Evolutionary conservation across 2,797 vertebrate genomes (phyloP).

Genomic region (Pelobates cultripes): DNA sequence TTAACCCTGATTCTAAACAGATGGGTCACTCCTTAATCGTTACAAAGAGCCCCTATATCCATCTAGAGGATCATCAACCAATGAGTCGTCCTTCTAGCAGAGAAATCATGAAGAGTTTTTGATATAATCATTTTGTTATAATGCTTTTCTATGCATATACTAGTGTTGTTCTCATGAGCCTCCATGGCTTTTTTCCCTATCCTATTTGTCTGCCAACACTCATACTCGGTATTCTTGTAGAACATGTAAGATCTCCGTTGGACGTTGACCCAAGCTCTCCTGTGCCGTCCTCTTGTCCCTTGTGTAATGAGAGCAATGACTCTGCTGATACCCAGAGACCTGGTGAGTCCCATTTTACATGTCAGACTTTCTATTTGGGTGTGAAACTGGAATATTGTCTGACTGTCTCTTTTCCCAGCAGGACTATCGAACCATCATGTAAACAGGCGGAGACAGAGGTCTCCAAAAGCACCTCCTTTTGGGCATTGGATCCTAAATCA

Average conservation of each 20-base stretch:
- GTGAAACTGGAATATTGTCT: background rate
- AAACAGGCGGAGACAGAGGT: background rate
- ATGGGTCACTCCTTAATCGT: too few species aligned
- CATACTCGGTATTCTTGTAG: background rate
- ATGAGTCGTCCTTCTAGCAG: too few species aligned
- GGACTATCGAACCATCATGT: background rate
- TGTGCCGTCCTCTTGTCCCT: background rate
- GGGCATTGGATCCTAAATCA: background rate
- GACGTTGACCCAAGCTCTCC: background rate
- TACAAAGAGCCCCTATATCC: too few species aligned
- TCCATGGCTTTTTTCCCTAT: background rate
- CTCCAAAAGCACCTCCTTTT: background rate
- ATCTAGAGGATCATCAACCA: too few species aligned
- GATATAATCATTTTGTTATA: too few species aligned
- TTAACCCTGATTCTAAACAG: too few species aligned
- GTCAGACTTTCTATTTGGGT: background rate
- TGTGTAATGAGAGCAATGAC: conserved; percentile 13
- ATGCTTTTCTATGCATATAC: too few species aligned
- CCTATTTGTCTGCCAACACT: background rate
- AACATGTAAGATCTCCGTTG: background rate
- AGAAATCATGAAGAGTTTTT: too few species aligned
- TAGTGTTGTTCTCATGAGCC: too few species aligned
- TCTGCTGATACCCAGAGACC: conserved; percentile 7
- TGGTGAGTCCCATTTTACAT: conserved; percentile 14
- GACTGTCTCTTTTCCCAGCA: background rate